Conservation (phyloP, 2,797 vertebrate genomes). For the Jordanella pulchra region DNA sequence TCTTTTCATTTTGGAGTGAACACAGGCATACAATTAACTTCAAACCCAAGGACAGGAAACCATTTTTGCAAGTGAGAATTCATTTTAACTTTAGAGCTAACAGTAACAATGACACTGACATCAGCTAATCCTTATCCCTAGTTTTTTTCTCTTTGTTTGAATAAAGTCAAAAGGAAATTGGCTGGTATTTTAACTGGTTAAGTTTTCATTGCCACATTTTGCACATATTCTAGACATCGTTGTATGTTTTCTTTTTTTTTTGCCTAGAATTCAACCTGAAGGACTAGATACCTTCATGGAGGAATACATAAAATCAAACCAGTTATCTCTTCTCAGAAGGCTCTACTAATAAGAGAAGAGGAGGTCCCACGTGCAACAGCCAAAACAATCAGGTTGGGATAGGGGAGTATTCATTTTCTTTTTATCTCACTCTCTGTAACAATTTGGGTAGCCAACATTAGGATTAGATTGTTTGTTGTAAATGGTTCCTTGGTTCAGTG, state of each 20-base stretch:
- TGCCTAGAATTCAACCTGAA: neutral
- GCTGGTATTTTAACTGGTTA: neutral
- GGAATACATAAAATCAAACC: neutral
- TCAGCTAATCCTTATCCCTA: neutral
- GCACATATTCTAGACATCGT: neutral
- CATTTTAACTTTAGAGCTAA: neutral
- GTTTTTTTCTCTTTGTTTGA: neutral
- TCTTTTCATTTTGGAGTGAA: neutral
- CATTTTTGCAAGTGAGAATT: neutral
- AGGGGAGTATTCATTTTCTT: neutral
- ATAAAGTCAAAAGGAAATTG: neutral
- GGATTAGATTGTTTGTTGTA: neutral
- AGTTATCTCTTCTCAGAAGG: neutral
- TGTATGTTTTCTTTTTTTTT: neutral
- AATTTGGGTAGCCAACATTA: neutral
- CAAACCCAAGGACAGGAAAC: neutral
- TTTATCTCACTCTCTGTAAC: constrained; percentile 1
- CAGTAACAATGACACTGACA: constrained; percentile 6
- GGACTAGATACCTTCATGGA: neutral
- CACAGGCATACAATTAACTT: neutral
- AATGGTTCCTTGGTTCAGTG: neutral
- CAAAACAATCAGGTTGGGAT: neutral
- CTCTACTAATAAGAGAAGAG: neutral
- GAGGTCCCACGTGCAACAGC: neutral
- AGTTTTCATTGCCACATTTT: neutral